Evolutionary conservation across 2,113 vertebrate species (phyloP).

Genomic region (Seriola aureovittata): DNA sequence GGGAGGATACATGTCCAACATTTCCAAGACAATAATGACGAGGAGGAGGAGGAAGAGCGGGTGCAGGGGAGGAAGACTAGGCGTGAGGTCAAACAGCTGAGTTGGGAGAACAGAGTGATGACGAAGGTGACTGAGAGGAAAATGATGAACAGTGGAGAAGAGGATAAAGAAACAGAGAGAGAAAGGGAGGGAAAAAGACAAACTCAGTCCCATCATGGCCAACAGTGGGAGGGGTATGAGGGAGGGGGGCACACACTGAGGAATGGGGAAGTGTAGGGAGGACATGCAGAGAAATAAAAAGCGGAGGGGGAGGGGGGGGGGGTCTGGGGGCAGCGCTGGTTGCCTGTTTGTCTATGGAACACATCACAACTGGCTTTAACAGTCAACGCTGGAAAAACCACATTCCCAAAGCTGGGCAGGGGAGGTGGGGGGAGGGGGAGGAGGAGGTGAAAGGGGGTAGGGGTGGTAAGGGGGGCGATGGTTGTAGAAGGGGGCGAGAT

Average conservation of each 20-base stretch:
- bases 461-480: not conserved
- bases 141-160: slow-evolving; percentile 22
- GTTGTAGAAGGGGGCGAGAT: not conserved
- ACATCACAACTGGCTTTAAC: slow-evolving; percentile 88
- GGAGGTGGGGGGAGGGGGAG: slow-evolving; percentile 21
- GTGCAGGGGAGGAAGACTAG: slow-evolving; percentile 4
- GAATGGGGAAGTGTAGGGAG: slow-evolving; percentile 33
- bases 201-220: slow-evolving; percentile 39
- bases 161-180: slow-evolving; percentile 13
- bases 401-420: slow-evolving; percentile 72
- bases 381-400: slow-evolving; percentile 84
- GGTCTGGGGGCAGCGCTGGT: slow-evolving; percentile 94
- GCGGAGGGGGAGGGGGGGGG: slow-evolving; percentile 69
- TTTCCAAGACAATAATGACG: slow-evolving; percentile 50
- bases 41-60: slow-evolving; percentile 13
- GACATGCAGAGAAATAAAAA: slow-evolving; percentile 75
- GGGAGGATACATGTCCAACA: slow-evolving; percentile 24
- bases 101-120: not conserved
- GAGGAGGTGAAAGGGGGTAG: slow-evolving; percentile 13
- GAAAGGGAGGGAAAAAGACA: not conserved
- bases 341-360: slow-evolving; percentile 99
- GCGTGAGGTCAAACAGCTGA: slow-evolving; percentile 11
- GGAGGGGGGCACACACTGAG: slow-evolving; percentile 51
- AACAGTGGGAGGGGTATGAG: slow-evolving; percentile 46
- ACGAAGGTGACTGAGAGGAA: slow-evolving; percentile 26